Base-by-base conservation (phyloP, 2,888 invertebrate species). In the Dinocampus coccinellae region DNA sequence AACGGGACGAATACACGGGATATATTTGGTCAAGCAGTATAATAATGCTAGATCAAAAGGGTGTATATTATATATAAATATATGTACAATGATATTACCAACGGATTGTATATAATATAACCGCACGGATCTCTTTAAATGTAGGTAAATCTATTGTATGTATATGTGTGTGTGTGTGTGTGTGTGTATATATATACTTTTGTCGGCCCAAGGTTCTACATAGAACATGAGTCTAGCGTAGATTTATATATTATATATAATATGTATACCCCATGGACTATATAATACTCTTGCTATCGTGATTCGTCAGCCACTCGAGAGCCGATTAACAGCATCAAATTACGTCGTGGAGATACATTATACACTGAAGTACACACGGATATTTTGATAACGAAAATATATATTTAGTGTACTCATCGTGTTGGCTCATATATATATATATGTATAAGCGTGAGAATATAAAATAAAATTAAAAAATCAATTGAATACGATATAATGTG, bases 261-360 rank as follows among this genome's bases (percentile, higher is more conserved):
- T 52, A 52, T 24, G 22, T 33, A 55, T 60, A 34, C 61, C 22
- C 60, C 66, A 64, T 71, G 68, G 73, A 66, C 24, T 39, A 63
- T 63, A 24, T n/a, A n/a, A n/a, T 47, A 63, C 63, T 63, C 33
- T 63, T 42, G 47, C 47, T 69, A 69, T 67, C 67, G 74, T 77
- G 75, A 77, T 78, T 79, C 77, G 75, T 78, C 74, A 75, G 76
- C 39, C 73, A 76, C 72, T 72, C 73, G 82, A 79, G 82, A 79
- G 80, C 83, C 81, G 83, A 84, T 84, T 84, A 84, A 78, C 74
- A 69, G 73, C 76, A 78, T 84, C 83, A 79, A 83, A 82, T 83
- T 81, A 82, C 81, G n/a, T 71, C 34, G 33, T 10, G 20, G 11
- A 60, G 20, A 33, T 57, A 33, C 20, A 60, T 60, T 60, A 47